Percentiles rank a stretch among this genome's conserved stretches.
These are phyloP conservation scores for Cheilosia vulpina DNA, from an alignment of 2,888 invertebrate genomes.

Conservation along the genomic window DNA sequence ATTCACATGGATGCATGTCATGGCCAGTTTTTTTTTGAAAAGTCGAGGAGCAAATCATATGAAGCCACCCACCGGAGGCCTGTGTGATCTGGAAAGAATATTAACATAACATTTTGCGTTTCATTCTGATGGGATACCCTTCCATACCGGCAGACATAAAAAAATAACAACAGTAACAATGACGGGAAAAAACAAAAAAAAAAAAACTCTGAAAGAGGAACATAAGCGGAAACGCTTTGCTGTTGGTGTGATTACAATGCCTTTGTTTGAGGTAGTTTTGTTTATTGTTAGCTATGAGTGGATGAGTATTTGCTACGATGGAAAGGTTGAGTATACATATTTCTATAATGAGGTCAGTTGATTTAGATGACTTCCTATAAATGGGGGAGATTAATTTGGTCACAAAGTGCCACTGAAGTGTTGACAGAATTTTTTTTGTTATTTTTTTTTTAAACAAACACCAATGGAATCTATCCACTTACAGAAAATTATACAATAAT, in stretches of 20 bases:
- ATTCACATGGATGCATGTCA: conserved; percentile 47
- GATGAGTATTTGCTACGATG: background rate
- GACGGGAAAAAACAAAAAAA: conserved; percentile 43
- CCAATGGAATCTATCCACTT: no score
- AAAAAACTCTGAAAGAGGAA: conserved; percentile 43
- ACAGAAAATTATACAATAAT: no score
- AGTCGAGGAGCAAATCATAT: background rate
- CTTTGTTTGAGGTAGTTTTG: conserved; percentile 16
- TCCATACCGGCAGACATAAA: conserved; percentile 7
- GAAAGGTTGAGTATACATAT: background rate
- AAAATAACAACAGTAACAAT: conserved; percentile 27
- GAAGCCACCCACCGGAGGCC: background rate
- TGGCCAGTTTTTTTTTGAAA: conserved; percentile 47
- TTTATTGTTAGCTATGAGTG: background rate
- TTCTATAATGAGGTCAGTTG: conserved; percentile 1
- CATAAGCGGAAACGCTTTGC: conserved; percentile 47
- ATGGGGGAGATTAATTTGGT: background rate
- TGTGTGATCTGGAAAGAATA: conserved; percentile 36
- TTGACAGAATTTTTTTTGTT: no score
- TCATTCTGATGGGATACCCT: conserved; percentile 13
- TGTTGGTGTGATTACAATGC: conserved; percentile 36
- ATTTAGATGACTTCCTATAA: background rate
- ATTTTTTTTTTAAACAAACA: no score
- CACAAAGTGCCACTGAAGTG: background rate
- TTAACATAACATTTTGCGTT: conserved; percentile 64